Evolutionary conservation across 2,888 invertebrate genomes (phyloP), one percentile per base, ranked within the genome.

Genomic region (Tetramorium bicarinatum): DNA sequence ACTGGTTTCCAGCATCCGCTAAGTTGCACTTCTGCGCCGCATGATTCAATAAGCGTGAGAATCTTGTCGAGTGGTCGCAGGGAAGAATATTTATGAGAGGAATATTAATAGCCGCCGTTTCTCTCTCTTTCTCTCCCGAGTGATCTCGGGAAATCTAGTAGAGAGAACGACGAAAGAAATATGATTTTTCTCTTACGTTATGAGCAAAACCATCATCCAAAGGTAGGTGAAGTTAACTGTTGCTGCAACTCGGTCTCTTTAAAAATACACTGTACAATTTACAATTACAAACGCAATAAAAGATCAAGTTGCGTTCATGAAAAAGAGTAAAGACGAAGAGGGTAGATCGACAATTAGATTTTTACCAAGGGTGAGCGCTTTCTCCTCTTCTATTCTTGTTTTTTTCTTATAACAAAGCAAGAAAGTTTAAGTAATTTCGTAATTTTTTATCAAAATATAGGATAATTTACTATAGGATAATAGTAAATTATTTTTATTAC

Each of bases 31-130:
- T 82, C 84, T 77, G 59, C 54, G 59, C 47, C 61, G 61, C 38
- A 34, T 66, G 66, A 82, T 66, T 87, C 89, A 84, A 88, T 89
- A 87, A 88, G 84, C 88, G 87, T 89, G 88, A 85, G 89, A 89
- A 89, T 69, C 82, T 44, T 66, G 89, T 38, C 67, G 56, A 56
- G 77, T 64, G 85, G 80, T 74, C 84, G 82, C 82, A 77, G 49
- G 84, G 29, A 62, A 72, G 83, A 87, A 88, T 59, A 71, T 88
- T 85, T 85, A 82, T 72, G 75, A 83, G 77, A 44, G 15, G 66
- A 71, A 47, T 59, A 61, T 80, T 80, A 80, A 77, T 41, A 77
- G 66, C 44, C 66, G 29, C 34, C 64, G 29, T 77, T 77, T n/a
- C 74, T 34, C 29, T 34, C 29, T 29, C 29, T 29, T 0, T 29